phyloP scores from a whole-genome alignment of 2,888 invertebrate species.

The Netelia melanura region DNA sequence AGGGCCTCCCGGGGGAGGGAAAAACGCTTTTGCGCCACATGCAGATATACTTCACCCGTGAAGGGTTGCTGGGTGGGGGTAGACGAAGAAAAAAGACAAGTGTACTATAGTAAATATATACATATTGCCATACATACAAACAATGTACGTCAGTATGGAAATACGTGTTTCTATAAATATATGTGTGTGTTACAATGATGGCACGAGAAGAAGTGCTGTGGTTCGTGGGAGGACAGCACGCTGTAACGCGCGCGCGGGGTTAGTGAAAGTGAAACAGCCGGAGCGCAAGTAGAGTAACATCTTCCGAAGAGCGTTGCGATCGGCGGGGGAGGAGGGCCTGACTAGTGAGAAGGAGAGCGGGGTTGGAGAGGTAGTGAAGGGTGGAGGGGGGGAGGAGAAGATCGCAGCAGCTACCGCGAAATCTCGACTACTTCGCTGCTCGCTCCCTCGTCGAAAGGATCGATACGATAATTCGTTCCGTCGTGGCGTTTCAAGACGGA shows the following conservation, averaged over 20 bases:
- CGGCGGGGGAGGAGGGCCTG: background rate
- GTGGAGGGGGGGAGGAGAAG: background rate
- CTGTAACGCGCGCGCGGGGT: constrained; percentile 70
- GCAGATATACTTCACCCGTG: constrained; percentile 39
- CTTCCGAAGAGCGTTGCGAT: constrained; percentile 70
- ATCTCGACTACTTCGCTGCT: constrained; percentile 56
- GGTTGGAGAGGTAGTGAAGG: too few species aligned
- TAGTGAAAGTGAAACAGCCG: constrained; percentile 82
- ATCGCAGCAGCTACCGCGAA: constrained; percentile 21
- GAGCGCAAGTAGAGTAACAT: constrained; percentile 82
- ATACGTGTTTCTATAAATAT: constrained; percentile 16
- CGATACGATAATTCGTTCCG: constrained; percentile 45
- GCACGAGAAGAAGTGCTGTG: constrained; percentile 70
- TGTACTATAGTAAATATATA: background rate
- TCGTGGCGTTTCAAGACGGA: background rate
- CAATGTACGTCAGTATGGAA: background rate
- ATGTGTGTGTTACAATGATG: background rate
- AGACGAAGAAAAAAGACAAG: constrained; percentile 4
- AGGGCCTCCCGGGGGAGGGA: constrained; percentile 61
- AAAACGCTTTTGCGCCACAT: constrained; percentile 37
- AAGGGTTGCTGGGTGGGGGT: constrained; percentile 54
- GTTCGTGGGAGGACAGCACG: constrained; percentile 78
- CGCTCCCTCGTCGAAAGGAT: constrained; percentile 62
- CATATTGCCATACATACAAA: background rate
- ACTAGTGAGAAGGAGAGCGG: too few species aligned